Evolutionary conservation across 2,113 vertebrate species (phyloP), one percentile per base, ranked within the genome.

Genomic region (Arenaria interpres): DNA sequence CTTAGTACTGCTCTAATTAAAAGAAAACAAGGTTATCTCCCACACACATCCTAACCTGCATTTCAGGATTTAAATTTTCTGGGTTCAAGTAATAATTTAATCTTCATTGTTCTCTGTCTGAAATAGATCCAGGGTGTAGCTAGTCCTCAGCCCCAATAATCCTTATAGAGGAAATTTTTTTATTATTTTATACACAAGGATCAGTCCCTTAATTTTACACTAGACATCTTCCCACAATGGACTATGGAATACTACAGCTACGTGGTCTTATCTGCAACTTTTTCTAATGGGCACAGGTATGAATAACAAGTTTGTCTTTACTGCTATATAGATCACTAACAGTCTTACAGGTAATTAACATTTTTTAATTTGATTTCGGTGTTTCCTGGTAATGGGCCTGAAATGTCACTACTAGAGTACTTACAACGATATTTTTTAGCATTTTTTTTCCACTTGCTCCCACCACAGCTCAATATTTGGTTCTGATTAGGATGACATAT

Each of bases 371-470:
- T 45, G 43, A 91, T 80, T 67, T 77, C 39, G 37, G 22, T 39
- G 41, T 66, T 67, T 79, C 60, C 79, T 51, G 41, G 62, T 85
- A 75, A 92, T 27, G 48, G 41, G 60, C 37, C 48, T 77, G 74
- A 94, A 96, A 96, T 71, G 57, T 82, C 88, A 96, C 82, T 71
- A 53, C 69, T 79, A 54, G 45, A 85, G 71, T 67, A 94, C 85
- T 90, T 56, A 53, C 17, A 75, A 62, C 62, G 72, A n/a, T 48
- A 25, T 46, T 51, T 85, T 35, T 51, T 25, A 10, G 14, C 18
- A 0, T 17, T 73, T 64, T 41, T 41, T 10, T 6, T 4, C 6
- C 28, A 63, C 66, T 75, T 83, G 35, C 56, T 64, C 41, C 60
- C 50, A 88, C 59, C 75, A 37, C 6, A 88, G 75, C n/a, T 88